These are phyloP conservation scores for Platerodrilus igneus DNA, from an alignment of 2,888 invertebrate genomes.

Conservation along the genomic window DNA sequence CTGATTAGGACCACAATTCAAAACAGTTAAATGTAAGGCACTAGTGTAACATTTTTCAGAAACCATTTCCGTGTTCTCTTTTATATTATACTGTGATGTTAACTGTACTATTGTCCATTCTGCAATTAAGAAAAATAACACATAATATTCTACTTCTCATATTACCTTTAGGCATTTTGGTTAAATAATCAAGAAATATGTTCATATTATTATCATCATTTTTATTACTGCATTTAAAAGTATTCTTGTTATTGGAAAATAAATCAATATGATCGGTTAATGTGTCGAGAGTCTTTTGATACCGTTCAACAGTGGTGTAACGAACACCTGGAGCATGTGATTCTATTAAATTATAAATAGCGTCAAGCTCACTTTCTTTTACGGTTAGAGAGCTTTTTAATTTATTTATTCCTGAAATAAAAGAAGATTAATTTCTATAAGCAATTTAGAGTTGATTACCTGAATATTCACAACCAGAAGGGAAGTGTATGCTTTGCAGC, in stretches of 20 bases:
- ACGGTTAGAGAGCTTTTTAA: slow-evolving; percentile 29
- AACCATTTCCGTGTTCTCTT: slow-evolving; percentile 33
- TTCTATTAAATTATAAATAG: slow-evolving; percentile 40
- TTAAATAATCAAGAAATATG: slow-evolving; percentile 33
- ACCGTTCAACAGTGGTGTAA: slow-evolving; percentile 34
- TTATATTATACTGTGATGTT: slow-evolving; percentile 44
- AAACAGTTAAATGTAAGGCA: slow-evolving; percentile 38
- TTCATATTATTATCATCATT: slow-evolving; percentile 28
- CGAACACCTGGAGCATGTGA: slow-evolving; percentile 41
- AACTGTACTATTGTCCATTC: slow-evolving; percentile 62
- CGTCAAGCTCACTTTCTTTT: slow-evolving; percentile 34
- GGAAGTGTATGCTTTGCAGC: slow-evolving; percentile 22
- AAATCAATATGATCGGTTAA: slow-evolving; percentile 17
- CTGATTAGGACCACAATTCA: slow-evolving; percentile 38
- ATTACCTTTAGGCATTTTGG: slow-evolving; percentile 42
- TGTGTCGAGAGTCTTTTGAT: slow-evolving; percentile 31
- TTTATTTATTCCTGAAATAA: slow-evolving; percentile 19
- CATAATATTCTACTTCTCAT: slow-evolving; percentile 4
- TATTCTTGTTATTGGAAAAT: slow-evolving; percentile 31
- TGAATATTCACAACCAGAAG: slow-evolving; percentile 23
- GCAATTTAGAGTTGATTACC: slow-evolving; percentile 11
- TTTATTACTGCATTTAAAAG: slow-evolving; percentile 32
- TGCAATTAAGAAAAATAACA: slow-evolving; percentile 35
- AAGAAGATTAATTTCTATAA: not conserved
- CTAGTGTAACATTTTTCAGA: slow-evolving; percentile 32